These are phyloP conservation scores for Vanacampus margaritifer DNA, from an alignment of 2,113 vertebrate species.

Conservation along the genomic window DNA sequence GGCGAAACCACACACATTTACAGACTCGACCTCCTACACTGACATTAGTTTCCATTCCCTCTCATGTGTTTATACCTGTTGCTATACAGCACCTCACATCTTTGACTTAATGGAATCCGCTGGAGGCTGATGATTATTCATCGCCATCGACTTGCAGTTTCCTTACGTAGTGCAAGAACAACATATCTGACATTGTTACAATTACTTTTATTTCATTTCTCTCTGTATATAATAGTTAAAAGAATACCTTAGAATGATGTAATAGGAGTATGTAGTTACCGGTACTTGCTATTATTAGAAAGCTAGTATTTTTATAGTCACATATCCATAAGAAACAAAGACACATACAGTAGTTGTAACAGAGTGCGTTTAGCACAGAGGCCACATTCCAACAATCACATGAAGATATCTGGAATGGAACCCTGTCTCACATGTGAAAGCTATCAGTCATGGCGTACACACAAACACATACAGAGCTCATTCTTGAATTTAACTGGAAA, in stretches of 20 bases:
- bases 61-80: slow-evolving; percentile 11
- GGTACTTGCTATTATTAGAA: background rate
- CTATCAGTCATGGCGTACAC: slow-evolving; percentile 44
- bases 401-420: slow-evolving; percentile 35
- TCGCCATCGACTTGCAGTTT: background rate
- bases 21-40: slow-evolving; percentile 3
- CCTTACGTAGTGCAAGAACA: too few species aligned
- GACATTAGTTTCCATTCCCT: slow-evolving; percentile 28
- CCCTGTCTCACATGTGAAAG: slow-evolving; percentile 58
- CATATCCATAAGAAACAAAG: background rate
- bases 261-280: background rate
- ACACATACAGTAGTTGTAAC: slow-evolving; percentile 23
- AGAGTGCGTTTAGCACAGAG: slow-evolving; percentile 5
- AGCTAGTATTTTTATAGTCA: slow-evolving; percentile 1
- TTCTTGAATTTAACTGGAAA: background rate
- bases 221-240: too few species aligned
- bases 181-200: too few species aligned
- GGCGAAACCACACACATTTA: slow-evolving; percentile 30
- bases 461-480: slow-evolving; percentile 9
- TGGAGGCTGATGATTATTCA: background rate
- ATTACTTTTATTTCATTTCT: background rate
- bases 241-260: background rate
- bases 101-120: slow-evolving; percentile 4
- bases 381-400: slow-evolving; percentile 46
- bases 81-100: background rate